Base-by-base conservation (phyloP, 2,888 invertebrate genomes). In the Clostera curtula region DNA sequence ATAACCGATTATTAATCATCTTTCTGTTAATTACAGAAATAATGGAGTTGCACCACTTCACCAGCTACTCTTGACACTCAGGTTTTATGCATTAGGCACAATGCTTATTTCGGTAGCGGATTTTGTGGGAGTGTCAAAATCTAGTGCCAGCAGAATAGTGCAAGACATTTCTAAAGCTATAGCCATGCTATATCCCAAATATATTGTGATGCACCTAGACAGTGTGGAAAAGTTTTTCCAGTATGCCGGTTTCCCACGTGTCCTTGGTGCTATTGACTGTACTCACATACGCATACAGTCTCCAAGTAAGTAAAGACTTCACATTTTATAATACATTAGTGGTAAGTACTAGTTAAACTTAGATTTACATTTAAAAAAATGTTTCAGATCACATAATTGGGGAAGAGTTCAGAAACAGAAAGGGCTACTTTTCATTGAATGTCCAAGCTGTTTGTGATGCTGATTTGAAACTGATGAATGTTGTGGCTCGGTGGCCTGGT, bases 81-180 rank as follows among this genome's bases (percentile, higher is more conserved):
- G 49, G 4, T 50, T 45, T 29, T 54, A 47, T 30, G 49, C 51
- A 9, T 25, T 48, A 13, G 50, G 50, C 1, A 45, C 50, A 9
- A 46, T 46, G 49, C 27, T n/a, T n/a, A n/a, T n/a, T n/a, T n/a
- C 48, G 0, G 7, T 40, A 12, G 51, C 44, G 4, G 47, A 51
- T 14, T 52, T 44, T 28, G 24, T 43, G 4, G 50, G 52, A 1
- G 52, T 49, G 1, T 45, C 49, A 12, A 43, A 36, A 34, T 28
- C 44, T 6, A n/a, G n/a, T n/a, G n/a, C n/a, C n/a, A n/a, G n/a
- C n/a, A n/a, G n/a, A n/a, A n/a, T n/a, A n/a, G n/a, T 32, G 5
- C 12, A 22, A 6, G 39, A 46, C 20, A 31, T 51, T 4, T 34
- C 36, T 6, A 6, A 3, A 4, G 49, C 49, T 12, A 46, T 54